Evolutionary conservation across 2,797 vertebrate genomes (phyloP).

Genomic region (Danio choprae): DNA sequence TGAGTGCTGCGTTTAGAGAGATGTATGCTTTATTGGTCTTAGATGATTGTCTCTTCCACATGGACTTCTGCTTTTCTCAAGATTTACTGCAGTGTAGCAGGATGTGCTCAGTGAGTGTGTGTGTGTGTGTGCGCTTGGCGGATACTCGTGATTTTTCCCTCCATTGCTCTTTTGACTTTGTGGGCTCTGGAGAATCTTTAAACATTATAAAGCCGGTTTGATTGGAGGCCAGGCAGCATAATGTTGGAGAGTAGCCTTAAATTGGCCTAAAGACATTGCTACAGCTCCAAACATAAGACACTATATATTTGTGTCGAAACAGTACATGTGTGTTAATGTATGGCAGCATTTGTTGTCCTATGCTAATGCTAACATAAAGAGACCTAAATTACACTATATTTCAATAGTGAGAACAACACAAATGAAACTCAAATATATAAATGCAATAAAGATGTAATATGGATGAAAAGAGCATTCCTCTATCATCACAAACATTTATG

Average conservation of each 20-base stretch:
- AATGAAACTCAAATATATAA: not conserved
- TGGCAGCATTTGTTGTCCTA: slow-evolving; percentile 57
- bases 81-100: slow-evolving; percentile 88
- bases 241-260: slow-evolving; percentile 74
- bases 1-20: slow-evolving; percentile 73
- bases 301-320: slow-evolving; percentile 57
- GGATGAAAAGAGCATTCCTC: not conserved
- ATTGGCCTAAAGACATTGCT: slow-evolving; percentile 77
- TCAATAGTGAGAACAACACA: not conserved
- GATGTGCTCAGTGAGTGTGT: slow-evolving; percentile 86
- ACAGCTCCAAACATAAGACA: slow-evolving; percentile 79
- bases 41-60: slow-evolving; percentile 85
- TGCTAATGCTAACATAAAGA: slow-evolving; percentile 36
- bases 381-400: slow-evolving; percentile 40
- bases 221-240: slow-evolving; percentile 79
- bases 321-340: slow-evolving; percentile 22
- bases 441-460: not conserved
- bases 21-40: slow-evolving; percentile 80
- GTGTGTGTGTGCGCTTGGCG: slow-evolving; percentile 77
- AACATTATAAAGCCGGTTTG: slow-evolving; percentile 88
- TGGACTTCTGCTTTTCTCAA: slow-evolving; percentile 82
- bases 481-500: not conserved
- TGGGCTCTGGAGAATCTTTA: slow-evolving; percentile 83
- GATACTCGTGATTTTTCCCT: slow-evolving; percentile 78
- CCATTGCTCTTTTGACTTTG: slow-evolving; percentile 81